These are phyloP conservation scores for Amblyopsis hoosieri DNA, from an alignment of 2,797 vertebrate species.

Conservation along the genomic window DNA sequence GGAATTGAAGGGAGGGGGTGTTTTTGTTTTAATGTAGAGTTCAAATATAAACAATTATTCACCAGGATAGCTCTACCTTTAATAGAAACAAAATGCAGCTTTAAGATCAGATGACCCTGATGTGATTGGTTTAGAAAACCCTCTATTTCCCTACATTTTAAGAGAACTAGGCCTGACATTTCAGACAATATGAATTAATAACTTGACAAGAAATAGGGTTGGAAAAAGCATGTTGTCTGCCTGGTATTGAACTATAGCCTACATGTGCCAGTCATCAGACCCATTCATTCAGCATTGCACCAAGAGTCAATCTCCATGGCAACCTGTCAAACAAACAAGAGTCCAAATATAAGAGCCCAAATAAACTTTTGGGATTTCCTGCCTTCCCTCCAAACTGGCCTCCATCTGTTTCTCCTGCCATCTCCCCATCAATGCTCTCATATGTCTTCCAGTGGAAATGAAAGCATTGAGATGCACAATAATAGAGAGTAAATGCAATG, in stretches of 20 bases:
- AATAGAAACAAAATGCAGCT: not conserved
- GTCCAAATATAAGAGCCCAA: constrained; percentile 58
- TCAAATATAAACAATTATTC: no score
- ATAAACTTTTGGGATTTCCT: constrained; percentile 59
- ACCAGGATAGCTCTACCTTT: no score
- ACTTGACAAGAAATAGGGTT: constrained; percentile 19
- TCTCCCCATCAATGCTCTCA: constrained; percentile 11
- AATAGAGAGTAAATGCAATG: no score
- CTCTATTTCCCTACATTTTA: not conserved
- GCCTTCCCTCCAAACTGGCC: constrained; percentile 26
- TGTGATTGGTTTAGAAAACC: not conserved
- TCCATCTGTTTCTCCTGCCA: constrained; percentile 42
- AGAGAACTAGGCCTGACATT: constrained; percentile 1
- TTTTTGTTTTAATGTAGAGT: no score
- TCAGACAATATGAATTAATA: constrained; percentile 29
- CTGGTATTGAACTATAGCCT: constrained; percentile 24
- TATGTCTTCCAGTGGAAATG: no score
- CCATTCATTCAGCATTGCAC: constrained; percentile 53
- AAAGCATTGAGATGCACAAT: no score
- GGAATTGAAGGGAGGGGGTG: no score
- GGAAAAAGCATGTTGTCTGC: constrained; percentile 21
- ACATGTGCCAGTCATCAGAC: constrained; percentile 41
- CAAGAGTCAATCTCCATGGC: constrained; percentile 57
- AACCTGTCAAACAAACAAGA: constrained; percentile 75
- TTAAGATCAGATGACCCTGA: not conserved